Evolutionary conservation across 2,797 vertebrate genomes (phyloP).

Genomic region (Pseudochromis fuscus): DNA sequence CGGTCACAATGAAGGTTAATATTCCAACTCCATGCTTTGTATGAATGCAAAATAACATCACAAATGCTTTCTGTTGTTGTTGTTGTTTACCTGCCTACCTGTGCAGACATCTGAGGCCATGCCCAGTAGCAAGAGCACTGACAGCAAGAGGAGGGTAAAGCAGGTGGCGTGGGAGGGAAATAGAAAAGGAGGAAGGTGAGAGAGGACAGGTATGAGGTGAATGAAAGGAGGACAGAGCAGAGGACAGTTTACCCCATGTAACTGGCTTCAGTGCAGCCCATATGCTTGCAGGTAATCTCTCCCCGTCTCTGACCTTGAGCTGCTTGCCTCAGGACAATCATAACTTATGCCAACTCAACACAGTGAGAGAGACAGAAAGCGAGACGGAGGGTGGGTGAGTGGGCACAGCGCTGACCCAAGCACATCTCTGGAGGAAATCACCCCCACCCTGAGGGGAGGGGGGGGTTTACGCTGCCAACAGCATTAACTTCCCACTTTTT

Average conservation of each 20-base stretch:
- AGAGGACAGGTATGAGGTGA: slow-evolving; percentile 12
- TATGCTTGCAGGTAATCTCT: slow-evolving; percentile 64
- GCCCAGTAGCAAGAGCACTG: slow-evolving; percentile 19
- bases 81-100: slow-evolving; percentile 12
- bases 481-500: slow-evolving; percentile 73
- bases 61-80: not conserved
- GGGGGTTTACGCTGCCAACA: slow-evolving; percentile 74
- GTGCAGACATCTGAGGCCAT: slow-evolving; percentile 45
- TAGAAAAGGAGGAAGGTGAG: slow-evolving; percentile 10
- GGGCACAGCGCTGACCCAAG: slow-evolving; percentile 78
- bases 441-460: slow-evolving; percentile 37
- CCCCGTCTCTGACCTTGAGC: slow-evolving; percentile 77
- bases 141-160: slow-evolving; percentile 32
- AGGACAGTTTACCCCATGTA: slow-evolving; percentile 35
- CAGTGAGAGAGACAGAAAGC: slow-evolving; percentile 45
- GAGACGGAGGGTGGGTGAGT: slow-evolving; percentile 31
- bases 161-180: slow-evolving; percentile 37
- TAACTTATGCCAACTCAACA: slow-evolving; percentile 65
- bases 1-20: slow-evolving; percentile 8
- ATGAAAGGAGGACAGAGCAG: slow-evolving; percentile 18
- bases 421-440: slow-evolving; percentile 77
- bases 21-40: not conserved
- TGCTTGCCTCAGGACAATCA: slow-evolving; percentile 67
- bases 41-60: not conserved
- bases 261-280: slow-evolving; percentile 31